These are phyloP conservation scores for Rhynchotus rufescens DNA, from an alignment of 2,797 vertebrate genomes.

Conservation along the genomic window DNA sequence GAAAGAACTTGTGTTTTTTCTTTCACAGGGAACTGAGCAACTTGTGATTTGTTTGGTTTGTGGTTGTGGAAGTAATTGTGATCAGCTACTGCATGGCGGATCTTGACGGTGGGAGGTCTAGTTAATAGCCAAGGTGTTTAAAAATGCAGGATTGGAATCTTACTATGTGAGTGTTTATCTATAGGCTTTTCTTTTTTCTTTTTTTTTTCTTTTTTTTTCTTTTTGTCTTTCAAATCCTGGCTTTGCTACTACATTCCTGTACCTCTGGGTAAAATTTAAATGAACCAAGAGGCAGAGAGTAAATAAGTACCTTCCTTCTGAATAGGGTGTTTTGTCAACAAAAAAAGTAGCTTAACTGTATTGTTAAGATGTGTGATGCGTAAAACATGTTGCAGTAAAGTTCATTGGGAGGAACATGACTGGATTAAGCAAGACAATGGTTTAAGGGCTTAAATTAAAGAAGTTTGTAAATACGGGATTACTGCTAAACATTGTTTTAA, in stretches of 20 bases:
- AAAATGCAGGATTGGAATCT: not conserved
- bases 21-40: not conserved
- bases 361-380: not conserved
- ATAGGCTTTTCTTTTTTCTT: not conserved
- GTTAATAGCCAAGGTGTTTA: conserved; percentile 8
- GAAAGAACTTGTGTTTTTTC: not conserved
- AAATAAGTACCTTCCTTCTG: not conserved
- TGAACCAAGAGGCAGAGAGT: not conserved
- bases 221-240: conserved; percentile 25
- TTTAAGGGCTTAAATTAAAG: conserved; percentile 24
- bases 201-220: no score
- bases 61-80: not conserved
- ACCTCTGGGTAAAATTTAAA: not conserved
- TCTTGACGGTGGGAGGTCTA: conserved; percentile 48
- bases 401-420: not conserved
- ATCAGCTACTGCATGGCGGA: not conserved
- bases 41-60: not conserved
- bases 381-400: not conserved
- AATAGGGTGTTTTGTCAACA: not conserved
- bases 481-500: not conserved
- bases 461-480: conserved; percentile 25
- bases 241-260: not conserved
- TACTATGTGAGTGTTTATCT: not conserved
- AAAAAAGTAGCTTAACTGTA: not conserved
- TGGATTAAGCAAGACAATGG: not conserved